Conservation (phyloP, 1,140 invertebrate species). For the Trachymyrmex cornetzi region DNA sequence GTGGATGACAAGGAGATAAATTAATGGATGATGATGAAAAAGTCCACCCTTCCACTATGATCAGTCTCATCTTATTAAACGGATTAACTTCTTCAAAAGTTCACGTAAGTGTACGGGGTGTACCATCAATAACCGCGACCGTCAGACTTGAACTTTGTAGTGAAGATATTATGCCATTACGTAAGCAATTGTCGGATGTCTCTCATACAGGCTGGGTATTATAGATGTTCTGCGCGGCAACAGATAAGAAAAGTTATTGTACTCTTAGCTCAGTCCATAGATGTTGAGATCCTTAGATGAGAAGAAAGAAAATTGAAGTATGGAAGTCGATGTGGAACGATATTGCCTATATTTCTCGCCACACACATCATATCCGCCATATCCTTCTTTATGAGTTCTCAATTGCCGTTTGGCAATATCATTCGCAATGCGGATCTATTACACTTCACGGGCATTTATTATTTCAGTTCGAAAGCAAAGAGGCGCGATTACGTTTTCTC, state of each 20-base stretch:
- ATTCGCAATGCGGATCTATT: slow-evolving; percentile 24
- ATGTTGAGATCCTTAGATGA: slow-evolving; percentile 2
- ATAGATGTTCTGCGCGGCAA: slow-evolving; percentile 2
- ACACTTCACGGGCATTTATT: background rate
- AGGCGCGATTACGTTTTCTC: too few relatives aligned
- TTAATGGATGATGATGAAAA: slow-evolving; percentile 37
- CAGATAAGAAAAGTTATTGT: slow-evolving; percentile 22
- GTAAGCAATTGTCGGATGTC: slow-evolving; percentile 26
- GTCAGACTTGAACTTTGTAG: slow-evolving; percentile 12
- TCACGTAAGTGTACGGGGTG: background rate
- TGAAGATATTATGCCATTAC: slow-evolving; percentile 33
- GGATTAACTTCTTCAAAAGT: slow-evolving; percentile 30
- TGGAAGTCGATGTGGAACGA: slow-evolving; percentile 14
- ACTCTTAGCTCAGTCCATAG: slow-evolving; percentile 1
- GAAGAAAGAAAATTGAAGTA: slow-evolving; percentile 6
- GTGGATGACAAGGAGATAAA: slow-evolving; percentile 20
- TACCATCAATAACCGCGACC: slow-evolving; percentile 15
- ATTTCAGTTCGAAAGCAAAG: background rate
- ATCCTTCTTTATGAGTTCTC: slow-evolving; percentile 30
- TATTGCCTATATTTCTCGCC: slow-evolving; percentile 44
- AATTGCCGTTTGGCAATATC: slow-evolving; percentile 12
- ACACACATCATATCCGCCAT: background rate
- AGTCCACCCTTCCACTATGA: background rate
- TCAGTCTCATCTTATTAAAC: slow-evolving; percentile 51
- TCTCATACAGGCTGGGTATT: background rate